A percentile compares a stretch with the other conserved stretches of the same genome.
Evolutionary conservation across 2,888 invertebrate species (phyloP).

Genomic region (Antheraea assamensis): DNA sequence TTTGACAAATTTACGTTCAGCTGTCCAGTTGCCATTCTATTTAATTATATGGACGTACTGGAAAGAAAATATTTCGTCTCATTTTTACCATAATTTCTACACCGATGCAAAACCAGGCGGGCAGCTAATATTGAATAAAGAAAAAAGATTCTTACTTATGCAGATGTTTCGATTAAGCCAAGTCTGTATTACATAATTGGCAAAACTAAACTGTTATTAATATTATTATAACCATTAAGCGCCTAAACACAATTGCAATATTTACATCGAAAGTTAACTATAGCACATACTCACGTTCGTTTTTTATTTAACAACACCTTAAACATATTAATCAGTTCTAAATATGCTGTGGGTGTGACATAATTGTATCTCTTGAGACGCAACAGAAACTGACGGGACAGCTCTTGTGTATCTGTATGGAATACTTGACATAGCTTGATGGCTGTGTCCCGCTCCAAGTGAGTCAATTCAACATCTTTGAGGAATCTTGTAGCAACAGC

Average conservation of each 20-base stretch:
- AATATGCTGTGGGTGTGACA: conserved; percentile 96
- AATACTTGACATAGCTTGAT: conserved; percentile 95
- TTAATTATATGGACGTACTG: too few relatives aligned
- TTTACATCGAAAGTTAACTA: not conserved
- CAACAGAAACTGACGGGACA: conserved; percentile 85
- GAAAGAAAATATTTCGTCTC: too few relatives aligned
- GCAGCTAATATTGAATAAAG: not conserved
- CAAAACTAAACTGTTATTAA: not conserved
- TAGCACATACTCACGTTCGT: conserved; percentile 82
- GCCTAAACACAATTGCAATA: not conserved
- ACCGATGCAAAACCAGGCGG: too few relatives aligned
- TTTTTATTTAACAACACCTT: conserved; percentile 89
- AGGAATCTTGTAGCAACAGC: conserved; percentile 94
- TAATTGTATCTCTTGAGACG: conserved; percentile 89
- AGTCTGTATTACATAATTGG: not conserved
- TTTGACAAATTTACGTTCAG: too few relatives aligned
- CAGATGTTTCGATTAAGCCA: not conserved
- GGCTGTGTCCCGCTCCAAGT: conserved; percentile 87
- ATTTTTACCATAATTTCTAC: too few relatives aligned
- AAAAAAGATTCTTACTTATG: not conserved
- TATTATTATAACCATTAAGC: not conserved
- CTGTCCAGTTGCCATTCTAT: too few relatives aligned
- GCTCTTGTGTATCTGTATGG: conserved; percentile 90
- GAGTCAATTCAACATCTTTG: conserved; percentile 89
- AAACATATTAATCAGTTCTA: conserved; percentile 95